Conservation (phyloP, 2,888 invertebrate species). For the Hyles lineata region DNA sequence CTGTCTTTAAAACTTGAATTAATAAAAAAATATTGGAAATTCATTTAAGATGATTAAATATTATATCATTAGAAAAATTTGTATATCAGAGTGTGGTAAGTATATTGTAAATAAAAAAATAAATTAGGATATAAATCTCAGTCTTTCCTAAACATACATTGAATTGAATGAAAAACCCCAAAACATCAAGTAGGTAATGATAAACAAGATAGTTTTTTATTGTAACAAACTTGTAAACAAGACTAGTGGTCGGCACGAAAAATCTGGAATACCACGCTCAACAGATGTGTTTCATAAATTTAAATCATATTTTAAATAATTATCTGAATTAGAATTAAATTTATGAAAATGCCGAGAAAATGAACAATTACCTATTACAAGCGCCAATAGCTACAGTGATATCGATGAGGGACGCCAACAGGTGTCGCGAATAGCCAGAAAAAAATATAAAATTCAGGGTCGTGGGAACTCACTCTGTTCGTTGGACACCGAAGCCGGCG, state of each 20-base stretch:
- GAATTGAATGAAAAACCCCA: neutral
- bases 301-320: neutral
- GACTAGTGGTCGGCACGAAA: neutral
- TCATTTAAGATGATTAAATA: no score
- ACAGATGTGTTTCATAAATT: neutral
- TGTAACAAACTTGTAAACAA: neutral
- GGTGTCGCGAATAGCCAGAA: constrained; percentile 65
- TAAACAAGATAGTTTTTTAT: neutral
- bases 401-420: constrained; percentile 67
- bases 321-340: neutral
- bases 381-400: constrained; percentile 38
- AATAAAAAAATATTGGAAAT: no score
- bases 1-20: no score
- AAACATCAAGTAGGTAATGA: neutral
- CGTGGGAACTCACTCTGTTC: constrained; percentile 75
- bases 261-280: neutral
- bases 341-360: neutral
- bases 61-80: no score
- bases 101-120: no score
- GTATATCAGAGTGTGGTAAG: no score
- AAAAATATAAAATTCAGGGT: constrained; percentile 57
- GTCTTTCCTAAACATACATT: no score
- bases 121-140: no score
- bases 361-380: constrained; percentile 32
- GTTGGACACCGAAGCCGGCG: constrained; percentile 67